Base-by-base conservation (phyloP, 2,113 vertebrate genomes). In the Anas platyrhynchos region DNA sequence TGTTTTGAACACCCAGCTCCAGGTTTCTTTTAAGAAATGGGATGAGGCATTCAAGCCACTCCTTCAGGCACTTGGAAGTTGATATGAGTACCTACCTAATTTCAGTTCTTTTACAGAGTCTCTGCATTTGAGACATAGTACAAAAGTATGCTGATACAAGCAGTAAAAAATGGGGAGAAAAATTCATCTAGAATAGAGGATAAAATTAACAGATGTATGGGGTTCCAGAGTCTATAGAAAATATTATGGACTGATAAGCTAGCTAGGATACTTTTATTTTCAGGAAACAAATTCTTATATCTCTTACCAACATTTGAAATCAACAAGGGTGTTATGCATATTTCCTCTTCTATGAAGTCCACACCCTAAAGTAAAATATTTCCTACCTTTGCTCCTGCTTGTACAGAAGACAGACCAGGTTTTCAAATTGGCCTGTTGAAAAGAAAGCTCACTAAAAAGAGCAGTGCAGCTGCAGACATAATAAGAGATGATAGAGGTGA, bases 401-500 rank as follows among this genome's bases (percentile, higher is more conserved):
- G 82, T 69, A 56, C 83, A 59, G 95, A 81, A 73, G 48, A 65
- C 71, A 96, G 50, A 84, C n/a, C 36, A 90, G 58, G 91, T 93
- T 90, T 96, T 85, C 62, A 92, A 82, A 94, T 55, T 93, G 91
- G 58, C 89, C 91, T 76, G 68, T 95, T 92, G 66, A 68, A 83
- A 97, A 95, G 91, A 88, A 48, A 94, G 36, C 81, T 93, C 93
- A 59, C 78, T 93, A 69, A 91, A 95, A 97, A 92, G 68, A 92
- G 54, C 43, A 80, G 54, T 85, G 83, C 95, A 83, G 89, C 94
- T 93, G 83, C 72, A 75, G 89, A 83, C 58, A 67, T 89, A 93
- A 96, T 89, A 88, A 82, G 75, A 91, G 66, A 92, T 91, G 95
- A 96, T 79, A 95, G 44, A 97, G 91, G 94, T 94, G 86, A 93